Evolutionary conservation across 2,797 vertebrate genomes (phyloP), one percentile per base, ranked within the genome.

Genomic region (Parotocinclus haroldoi): DNA sequence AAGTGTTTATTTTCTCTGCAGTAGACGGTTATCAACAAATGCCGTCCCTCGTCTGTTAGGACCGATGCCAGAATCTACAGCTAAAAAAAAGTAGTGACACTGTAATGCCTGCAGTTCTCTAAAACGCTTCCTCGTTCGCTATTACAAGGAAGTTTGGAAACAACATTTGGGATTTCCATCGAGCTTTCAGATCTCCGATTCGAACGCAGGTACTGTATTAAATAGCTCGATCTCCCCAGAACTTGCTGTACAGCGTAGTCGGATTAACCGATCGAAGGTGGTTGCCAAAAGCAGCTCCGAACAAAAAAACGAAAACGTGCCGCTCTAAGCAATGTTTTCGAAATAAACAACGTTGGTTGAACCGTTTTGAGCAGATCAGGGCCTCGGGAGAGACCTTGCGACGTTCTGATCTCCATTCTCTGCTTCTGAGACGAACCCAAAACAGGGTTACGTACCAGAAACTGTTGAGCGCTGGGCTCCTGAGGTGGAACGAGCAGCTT

Each of bases 81-180:
- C 78, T 76, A n/a, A n/a, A n/a, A n/a, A n/a, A 14, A 11, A n/a
- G 1, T 37, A 56, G 40, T n/a, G 7, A 50, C 50, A n/a, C 1
- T 64, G 9, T 58, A 12, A 14, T 60, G 63, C 77, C 45, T 50
- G 18, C 44, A 62, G n/a, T 14, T 73, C 38, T 73, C 27, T 58
- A 44, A 75, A 59, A 11, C 36, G 83, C 85, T 90, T 90, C 87
- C 87, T 88, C 76, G 46, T 77, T 81, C 58, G 60, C 17, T 14
- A 10, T 55, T 66, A 76, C 76, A 69, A 78, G 75, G 69, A 83
- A 77, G 79, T 64, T 16, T 62, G 6, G 8, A 72, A 54, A 71
- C 27, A 39, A 16, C 55, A 48, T 51, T 71, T 19, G 48, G 12
- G 42, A 18, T 44, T 37, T 62, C 17, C 19, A 50, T 13, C 8